Percentiles rank a stretch among this genome's conserved stretches.
phyloP scores from a whole-genome alignment of 1,140 invertebrate genomes.

The Ips nitidus region DNA sequence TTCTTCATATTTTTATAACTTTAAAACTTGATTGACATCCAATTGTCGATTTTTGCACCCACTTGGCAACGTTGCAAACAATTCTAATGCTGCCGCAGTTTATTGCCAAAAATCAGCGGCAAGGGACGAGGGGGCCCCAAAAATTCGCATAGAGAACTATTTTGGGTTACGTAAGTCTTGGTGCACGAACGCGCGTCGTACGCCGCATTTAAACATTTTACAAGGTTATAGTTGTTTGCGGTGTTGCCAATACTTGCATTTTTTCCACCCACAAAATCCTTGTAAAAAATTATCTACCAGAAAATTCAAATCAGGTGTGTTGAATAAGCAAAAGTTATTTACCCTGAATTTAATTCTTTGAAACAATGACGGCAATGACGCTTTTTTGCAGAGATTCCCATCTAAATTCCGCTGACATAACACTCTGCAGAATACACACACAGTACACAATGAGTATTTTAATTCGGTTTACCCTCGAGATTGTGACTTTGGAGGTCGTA shows the following conservation, averaged over 20 bases:
- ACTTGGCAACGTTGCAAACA: conserved; percentile 20
- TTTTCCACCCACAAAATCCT: conserved; percentile 1
- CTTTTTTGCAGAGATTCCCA: not conserved
- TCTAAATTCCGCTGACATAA: conserved; percentile 16
- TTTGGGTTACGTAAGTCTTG: conserved; percentile 40
- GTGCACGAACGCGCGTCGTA: conserved; percentile 40
- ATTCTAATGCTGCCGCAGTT: conserved; percentile 30
- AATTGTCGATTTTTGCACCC: too few species aligned
- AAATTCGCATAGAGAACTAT: conserved; percentile 36
- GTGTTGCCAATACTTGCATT: not conserved
- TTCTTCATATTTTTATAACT: too few species aligned
- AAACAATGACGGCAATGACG: not conserved
- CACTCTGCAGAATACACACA: conserved; percentile 3
- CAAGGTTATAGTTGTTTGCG: conserved; percentile 35
- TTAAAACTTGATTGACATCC: too few species aligned
- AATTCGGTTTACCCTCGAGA: conserved; percentile 9
- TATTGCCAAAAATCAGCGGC: conserved; percentile 37
- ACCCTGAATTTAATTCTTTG: too few species aligned
- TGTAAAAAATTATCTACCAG: too few species aligned
- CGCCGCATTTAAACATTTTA: conserved; percentile 35
- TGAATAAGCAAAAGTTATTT: too few species aligned
- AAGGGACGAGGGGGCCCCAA: conserved; percentile 28
- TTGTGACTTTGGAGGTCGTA: not conserved
- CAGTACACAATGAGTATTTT: conserved; percentile 19
- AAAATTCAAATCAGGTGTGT: too few species aligned